These are phyloP conservation scores for Steinernema carpocapsae DNA, from an alignment of 2,888 invertebrate species.

Conservation along the genomic window DNA sequence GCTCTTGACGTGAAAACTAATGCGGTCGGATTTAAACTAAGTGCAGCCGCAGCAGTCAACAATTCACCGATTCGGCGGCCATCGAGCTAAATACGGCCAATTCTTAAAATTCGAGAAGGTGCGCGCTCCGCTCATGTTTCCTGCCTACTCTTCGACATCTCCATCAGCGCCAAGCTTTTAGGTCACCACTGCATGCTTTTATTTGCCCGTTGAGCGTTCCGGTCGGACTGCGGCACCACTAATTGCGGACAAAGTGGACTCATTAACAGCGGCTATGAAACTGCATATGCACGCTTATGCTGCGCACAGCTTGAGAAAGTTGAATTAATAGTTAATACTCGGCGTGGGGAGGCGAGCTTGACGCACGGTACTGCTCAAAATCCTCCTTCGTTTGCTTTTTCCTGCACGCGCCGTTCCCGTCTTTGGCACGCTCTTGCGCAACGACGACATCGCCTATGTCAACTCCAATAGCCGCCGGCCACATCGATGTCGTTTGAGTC, in stretches of 20 bases:
- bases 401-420: constrained; percentile 29
- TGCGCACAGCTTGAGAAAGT: neutral
- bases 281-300: constrained; percentile 19
- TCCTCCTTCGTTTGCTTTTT: neutral
- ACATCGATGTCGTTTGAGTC: constrained; percentile 26
- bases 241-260: constrained; percentile 24
- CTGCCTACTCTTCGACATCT: neutral
- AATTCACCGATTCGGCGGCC: constrained; percentile 8
- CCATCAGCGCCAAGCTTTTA: neutral
- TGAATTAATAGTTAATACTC: constrained; percentile 33
- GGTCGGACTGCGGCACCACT: neutral
- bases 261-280: constrained; percentile 25
- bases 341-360: neutral
- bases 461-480: constrained; percentile 33
- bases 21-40: constrained; percentile 18
- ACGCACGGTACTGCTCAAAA: constrained; percentile 5
- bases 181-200: neutral
- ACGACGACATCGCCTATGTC: constrained; percentile 29
- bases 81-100: neutral
- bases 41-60: constrained; percentile 14
- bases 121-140: constrained; percentile 13
- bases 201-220: neutral
- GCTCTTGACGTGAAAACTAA: constrained; percentile 5
- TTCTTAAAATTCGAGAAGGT: constrained; percentile 5
- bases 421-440: constrained; percentile 32